Evolutionary conservation across 2,888 invertebrate species (phyloP).

Genomic region (Epirrhoe alternata): DNA sequence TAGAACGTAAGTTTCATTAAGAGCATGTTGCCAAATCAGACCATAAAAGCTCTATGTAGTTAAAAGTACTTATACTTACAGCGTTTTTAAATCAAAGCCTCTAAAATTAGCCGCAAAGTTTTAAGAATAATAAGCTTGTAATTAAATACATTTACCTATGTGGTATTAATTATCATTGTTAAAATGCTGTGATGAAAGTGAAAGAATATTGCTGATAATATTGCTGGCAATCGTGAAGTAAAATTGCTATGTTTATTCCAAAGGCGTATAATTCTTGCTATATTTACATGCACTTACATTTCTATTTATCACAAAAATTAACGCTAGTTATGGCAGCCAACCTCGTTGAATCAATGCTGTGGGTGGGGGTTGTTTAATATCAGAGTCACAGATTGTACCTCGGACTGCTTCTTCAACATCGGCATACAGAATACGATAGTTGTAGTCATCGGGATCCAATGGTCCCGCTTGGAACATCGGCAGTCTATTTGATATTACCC

Average conservation of each 20-base stretch:
- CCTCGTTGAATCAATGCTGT: conserved; percentile 38
- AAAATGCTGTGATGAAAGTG: no score
- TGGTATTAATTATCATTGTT: no score
- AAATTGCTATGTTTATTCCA: conserved; percentile 12
- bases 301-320: conserved; percentile 12
- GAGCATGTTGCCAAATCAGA: no score
- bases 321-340: conserved; percentile 52
- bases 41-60: no score
- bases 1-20: no score
- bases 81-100: no score
- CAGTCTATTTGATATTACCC: conserved; percentile 91
- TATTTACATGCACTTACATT: conserved; percentile 1
- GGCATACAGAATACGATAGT: conserved; percentile 90
- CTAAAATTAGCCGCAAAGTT: no score
- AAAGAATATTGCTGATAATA: neutral
- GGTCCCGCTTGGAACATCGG: conserved; percentile 89
- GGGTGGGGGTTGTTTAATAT: conserved; percentile 43
- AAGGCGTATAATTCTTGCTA: conserved; percentile 13
- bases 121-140: no score
- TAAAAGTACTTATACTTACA: no score
- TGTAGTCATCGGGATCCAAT: conserved; percentile 87
- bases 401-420: conserved; percentile 86
- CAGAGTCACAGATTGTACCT: conserved; percentile 89
- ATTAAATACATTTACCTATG: no score
- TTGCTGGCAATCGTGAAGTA: conserved; percentile 10